phyloP scores from a whole-genome alignment of 2,113 vertebrate genomes.

The Agapornis roseicollis region DNA sequence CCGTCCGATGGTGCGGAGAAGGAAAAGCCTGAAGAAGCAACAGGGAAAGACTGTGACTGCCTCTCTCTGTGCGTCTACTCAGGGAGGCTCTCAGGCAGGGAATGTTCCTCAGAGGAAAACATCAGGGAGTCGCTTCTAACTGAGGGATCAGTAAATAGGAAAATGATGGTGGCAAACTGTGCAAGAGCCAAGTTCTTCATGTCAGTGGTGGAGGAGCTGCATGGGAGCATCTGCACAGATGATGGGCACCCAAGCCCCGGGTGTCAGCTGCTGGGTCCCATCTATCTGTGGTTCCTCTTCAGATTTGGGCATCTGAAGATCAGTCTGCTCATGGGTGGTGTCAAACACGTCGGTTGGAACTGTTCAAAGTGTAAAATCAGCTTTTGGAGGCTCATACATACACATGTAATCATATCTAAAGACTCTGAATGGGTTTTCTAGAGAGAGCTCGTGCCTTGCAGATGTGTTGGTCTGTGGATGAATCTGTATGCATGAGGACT shows the following conservation, averaged over 20 bases:
- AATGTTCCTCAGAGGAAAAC: not conserved
- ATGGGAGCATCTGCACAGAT: rapidly evolving
- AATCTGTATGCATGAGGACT: not conserved
- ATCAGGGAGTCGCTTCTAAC: not conserved
- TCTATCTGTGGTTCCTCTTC: not conserved
- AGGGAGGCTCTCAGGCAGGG: not conserved
- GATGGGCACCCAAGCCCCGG: not conserved
- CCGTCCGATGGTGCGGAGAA: not conserved
- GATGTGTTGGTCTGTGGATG: not conserved
- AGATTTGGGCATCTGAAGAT: not conserved
- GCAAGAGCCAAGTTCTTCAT: not conserved
- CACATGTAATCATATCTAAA: not conserved
- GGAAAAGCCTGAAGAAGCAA: not conserved
- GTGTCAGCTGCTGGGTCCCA: not conserved
- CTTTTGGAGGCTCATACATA: not conserved
- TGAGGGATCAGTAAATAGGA: not conserved
- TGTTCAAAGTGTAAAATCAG: not conserved
- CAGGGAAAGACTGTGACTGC: rapidly evolving
- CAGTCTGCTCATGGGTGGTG: no score
- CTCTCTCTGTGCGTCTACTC: not conserved
- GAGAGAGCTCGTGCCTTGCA: not conserved
- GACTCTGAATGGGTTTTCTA: not conserved
- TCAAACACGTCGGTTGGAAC: not conserved
- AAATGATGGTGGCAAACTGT: not conserved
- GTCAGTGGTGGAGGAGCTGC: not conserved